Evolutionary conservation across 2,113 vertebrate species (phyloP).

Genomic region (Trogon surrucura): DNA sequence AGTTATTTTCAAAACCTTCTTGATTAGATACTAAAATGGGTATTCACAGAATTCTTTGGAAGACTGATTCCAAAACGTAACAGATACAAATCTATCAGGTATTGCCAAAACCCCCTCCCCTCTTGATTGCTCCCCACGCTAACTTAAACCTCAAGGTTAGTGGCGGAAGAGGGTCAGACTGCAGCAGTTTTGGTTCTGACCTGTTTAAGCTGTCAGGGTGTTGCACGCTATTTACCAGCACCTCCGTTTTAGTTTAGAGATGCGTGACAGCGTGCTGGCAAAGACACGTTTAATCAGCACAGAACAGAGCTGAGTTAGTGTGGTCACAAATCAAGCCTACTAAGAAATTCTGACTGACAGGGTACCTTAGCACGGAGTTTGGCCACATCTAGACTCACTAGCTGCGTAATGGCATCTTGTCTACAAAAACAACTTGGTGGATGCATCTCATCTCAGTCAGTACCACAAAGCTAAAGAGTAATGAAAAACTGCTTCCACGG

Average conservation of each 20-base stretch:
- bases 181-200: not conserved
- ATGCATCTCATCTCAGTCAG: not conserved
- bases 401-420: rapidly evolving
- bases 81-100: not conserved
- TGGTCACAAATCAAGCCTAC: not conserved
- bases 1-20: not conserved
- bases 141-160: not conserved
- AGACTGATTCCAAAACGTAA: not conserved
- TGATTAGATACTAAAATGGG: not conserved
- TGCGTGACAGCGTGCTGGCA: not conserved
- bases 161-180: not conserved
- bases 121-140: not conserved
- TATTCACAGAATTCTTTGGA: not conserved
- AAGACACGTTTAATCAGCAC: not conserved
- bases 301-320: not conserved
- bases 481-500: not conserved
- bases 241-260: not conserved
- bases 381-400: not conserved
- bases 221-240: not conserved
- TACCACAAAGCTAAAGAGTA: not conserved
- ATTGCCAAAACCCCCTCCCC: not conserved
- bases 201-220: not conserved
- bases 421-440: not conserved
- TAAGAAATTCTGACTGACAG: not conserved
- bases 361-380: not conserved